Evolutionary conservation across 1,140 invertebrate species (phyloP), one percentile per base, ranked within the genome.

Genomic region (Zaprionus taronus): DNA sequence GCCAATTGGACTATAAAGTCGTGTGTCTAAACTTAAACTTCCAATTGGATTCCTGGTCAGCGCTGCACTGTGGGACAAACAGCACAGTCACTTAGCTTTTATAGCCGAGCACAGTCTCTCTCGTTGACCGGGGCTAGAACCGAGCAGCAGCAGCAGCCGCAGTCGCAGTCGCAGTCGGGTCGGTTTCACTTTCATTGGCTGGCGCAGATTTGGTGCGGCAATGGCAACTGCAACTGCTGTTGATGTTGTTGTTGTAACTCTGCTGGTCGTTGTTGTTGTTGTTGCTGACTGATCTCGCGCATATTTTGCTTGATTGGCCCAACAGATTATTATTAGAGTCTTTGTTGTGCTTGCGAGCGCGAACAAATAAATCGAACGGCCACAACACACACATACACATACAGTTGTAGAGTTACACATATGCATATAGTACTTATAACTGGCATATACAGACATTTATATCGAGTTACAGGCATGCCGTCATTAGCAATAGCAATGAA

Each of bases 261-360:
- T 64, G 55, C 41, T 31, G 64, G 67, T 36, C 65, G 75, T 69
- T 41, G 38, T 28, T 86, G 65, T 79, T 81, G 83, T 72, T 86
- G 81, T 62, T 87, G 83, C 77, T 91, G 89, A 91, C 81, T 91
- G 89, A 91, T 91, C 85, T 87, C 79, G 86, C 89, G 90, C 89
- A 91, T 91, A 91, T 91, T 91, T 91, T 90, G 81, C 90, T 91
- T 91, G 89, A 91, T 91, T 91, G 90, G 84, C 89, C 84, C 90
- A 91, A 91, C 85, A 91, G 89, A 91, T 91, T 91, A 91, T 91
- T 91, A 91, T 90, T 81, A 81, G 79, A 79, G 67, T 71, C 77
- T 79, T 90, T 90, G 85, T 72, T 78, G 85, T 72, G 81, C 67
- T 78, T 68, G 65, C 69, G 56, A 64, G 56, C 41, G 65, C 85